Base-by-base conservation (phyloP, 2,888 invertebrate species). In the Pterostichus madidus region DNA sequence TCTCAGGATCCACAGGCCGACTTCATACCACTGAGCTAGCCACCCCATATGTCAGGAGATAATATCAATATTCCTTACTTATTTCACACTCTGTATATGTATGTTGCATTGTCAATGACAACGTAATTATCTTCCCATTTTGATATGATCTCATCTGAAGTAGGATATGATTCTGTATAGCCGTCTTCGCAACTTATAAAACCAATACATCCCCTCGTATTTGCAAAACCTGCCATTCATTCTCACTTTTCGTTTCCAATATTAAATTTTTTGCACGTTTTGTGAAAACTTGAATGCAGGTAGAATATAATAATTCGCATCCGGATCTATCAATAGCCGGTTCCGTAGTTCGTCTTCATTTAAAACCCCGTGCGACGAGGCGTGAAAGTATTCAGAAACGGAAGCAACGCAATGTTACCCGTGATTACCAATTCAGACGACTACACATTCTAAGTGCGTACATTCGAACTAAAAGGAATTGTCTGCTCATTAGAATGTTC, bases 341-440 rank as follows among this genome's bases (percentile, higher is more conserved):
- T 35, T 64, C 64, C 35, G 35, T 13, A 64, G 35, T 11, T 32
- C n/a, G 8, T 31, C n/a, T 24, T 3, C 24, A 3, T 24, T 24
- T 24, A 56, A 31, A 17, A 11, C 31, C 5, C 59, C 59, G 59
- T n/a, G 32, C 64, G 64, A 6, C 44, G 44, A 71, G 15, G 68
- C 56, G 76, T 76, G 76, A 76, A 76, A 76, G 76, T 76, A 76
- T 76, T 56, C 56, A 53, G 17, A n/a, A 73, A 17, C 76, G 76
- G 76, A 76, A 76, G 56, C 56, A 35, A 15, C 39, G 56, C 75
- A 75, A 75, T 76, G 76, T 76, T 76, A 76, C 15, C 56, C 76
- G 35, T 76, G 53, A 75, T 75, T 75, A 75, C 46, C 75, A 75
- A 75, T 75, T 76, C 76, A 76, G 49, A 35, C 53, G 24, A 52